Conservation (phyloP, 2,888 invertebrate genomes). For the Adineta ricciae region DNA sequence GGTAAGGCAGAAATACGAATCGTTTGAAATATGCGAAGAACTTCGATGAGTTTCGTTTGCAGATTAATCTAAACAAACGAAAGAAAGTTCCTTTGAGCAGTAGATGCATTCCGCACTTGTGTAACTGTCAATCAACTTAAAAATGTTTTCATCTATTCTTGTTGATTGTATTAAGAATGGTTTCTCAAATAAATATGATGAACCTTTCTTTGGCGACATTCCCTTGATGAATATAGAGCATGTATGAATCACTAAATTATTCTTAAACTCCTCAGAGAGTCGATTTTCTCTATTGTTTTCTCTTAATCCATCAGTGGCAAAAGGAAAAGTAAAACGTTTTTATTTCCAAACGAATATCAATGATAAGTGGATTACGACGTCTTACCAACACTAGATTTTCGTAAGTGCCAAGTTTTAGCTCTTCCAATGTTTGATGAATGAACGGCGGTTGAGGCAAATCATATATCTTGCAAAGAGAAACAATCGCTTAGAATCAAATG, state of each 20-base stretch:
- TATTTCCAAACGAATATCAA: no score
- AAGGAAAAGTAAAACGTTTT: no score
- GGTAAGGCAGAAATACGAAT: constrained; percentile 87
- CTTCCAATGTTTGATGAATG: constrained; percentile 47
- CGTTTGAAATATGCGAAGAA: constrained; percentile 85
- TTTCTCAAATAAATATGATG: no score
- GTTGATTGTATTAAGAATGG: no score
- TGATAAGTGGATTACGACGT: no score
- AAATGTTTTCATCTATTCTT: no score
- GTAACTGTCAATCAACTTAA: no score
- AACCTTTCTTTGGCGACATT: no score
- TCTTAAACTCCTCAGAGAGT: neutral
- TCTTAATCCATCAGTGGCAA: no score
- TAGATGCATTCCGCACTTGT: no score
- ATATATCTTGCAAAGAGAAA: constrained; percentile 40
- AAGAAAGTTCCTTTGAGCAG: no score
- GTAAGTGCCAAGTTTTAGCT: constrained; percentile 50
- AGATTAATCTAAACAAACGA: neutral
- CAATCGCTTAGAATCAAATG: neutral
- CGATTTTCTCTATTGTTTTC: no score
- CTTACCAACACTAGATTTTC: constrained; percentile 38
- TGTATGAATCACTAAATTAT: neutral
- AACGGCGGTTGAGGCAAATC: constrained; percentile 48
- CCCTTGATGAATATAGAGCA: neutral
- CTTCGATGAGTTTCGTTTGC: constrained; percentile 57